These are phyloP conservation scores for Ecliptopera silaceata DNA, from an alignment of 2,888 invertebrate genomes.

Conservation along the genomic window DNA sequence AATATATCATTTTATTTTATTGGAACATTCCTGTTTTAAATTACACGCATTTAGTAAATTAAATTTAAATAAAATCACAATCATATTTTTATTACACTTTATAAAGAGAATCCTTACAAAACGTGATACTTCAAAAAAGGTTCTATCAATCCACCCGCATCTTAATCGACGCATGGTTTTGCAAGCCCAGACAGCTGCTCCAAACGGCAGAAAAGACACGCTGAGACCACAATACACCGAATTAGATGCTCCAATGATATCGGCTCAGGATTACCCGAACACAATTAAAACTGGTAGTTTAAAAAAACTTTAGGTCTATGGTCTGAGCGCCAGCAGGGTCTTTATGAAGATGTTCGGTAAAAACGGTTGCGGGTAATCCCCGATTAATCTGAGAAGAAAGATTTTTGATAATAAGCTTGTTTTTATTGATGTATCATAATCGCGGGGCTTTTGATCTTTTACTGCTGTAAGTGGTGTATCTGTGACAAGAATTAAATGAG, in stretches of 20 bases:
- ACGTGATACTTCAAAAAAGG: background rate
- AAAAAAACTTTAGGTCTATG: conserved; percentile 7
- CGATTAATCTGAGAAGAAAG: conserved; percentile 32
- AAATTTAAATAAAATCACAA: too few species aligned
- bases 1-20: too few species aligned
- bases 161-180: conserved; percentile 19
- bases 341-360: conserved; percentile 56
- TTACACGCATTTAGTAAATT: too few species aligned
- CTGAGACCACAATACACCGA: conserved; percentile 54
- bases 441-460: conserved; percentile 15
- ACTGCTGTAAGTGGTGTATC: background rate
- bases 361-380: conserved; percentile 42
- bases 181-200: conserved; percentile 50
- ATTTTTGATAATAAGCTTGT: conserved; percentile 39
- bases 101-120: too few species aligned
- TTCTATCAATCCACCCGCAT: conserved; percentile 19
- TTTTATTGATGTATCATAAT: conserved; percentile 39
- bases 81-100: too few species aligned
- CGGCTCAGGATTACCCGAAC: conserved; percentile 60
- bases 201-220: conserved; percentile 36
- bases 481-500: background rate
- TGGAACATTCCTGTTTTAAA: too few species aligned
- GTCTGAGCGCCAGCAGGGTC: conserved; percentile 49
- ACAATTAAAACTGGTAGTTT: conserved; percentile 60
- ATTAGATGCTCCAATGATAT: conserved; percentile 67